These are phyloP conservation scores for Scomberomorus guttatus DNA, from an alignment of 2,797 vertebrate species.

Conservation along the genomic window DNA sequence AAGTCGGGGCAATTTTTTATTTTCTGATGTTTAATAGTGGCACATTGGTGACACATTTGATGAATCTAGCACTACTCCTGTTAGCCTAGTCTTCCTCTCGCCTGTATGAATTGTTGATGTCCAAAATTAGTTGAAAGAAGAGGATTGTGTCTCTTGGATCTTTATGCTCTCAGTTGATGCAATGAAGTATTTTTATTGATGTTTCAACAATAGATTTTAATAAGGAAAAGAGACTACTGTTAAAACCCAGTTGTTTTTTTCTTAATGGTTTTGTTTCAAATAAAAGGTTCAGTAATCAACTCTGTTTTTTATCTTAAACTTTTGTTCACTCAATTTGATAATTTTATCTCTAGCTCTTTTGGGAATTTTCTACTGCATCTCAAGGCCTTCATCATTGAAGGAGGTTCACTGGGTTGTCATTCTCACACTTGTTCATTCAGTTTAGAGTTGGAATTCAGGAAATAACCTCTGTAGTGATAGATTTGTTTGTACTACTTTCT, in stretches of 20 bases:
- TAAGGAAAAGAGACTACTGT: slow-evolving; percentile 72
- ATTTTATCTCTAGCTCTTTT: neutral
- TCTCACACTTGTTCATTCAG: no score
- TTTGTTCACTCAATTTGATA: neutral
- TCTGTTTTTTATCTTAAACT: neutral
- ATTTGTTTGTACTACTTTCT: no score
- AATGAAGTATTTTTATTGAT: slow-evolving; percentile 69
- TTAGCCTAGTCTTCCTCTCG: slow-evolving; percentile 4
- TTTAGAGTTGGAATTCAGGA: no score
- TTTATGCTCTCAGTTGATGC: slow-evolving; percentile 57
- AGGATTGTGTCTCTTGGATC: slow-evolving; percentile 13
- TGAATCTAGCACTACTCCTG: neutral
- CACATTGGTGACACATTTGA: slow-evolving; percentile 40
- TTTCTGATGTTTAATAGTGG: slow-evolving; percentile 15
- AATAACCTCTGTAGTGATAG: no score
- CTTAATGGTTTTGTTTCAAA: slow-evolving; percentile 65
- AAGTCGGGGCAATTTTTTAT: slow-evolving; percentile 7
- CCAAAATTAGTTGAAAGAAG: neutral
- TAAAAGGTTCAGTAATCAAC: slow-evolving; percentile 64
- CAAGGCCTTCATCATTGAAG: no score
- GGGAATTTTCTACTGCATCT: no score
- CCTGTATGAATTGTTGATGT: slow-evolving; percentile 10
- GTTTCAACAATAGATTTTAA: slow-evolving; percentile 66
- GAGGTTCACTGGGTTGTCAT: no score
- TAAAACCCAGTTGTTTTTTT: slow-evolving; percentile 46